These are phyloP conservation scores for Ammodytes marinus DNA, from an alignment of 2,113 vertebrate species.

Conservation along the genomic window DNA sequence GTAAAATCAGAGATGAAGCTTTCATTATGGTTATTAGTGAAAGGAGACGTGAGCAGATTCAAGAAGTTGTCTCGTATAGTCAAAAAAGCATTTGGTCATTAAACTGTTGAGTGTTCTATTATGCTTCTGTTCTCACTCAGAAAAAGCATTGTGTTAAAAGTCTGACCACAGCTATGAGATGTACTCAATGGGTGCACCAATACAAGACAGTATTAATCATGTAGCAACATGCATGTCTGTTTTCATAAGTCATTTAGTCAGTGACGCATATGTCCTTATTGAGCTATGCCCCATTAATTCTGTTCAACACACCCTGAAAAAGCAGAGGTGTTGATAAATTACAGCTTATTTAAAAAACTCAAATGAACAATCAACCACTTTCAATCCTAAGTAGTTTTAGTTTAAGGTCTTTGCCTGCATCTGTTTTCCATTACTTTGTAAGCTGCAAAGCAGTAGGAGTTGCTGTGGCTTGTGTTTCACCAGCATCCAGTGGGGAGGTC, in stretches of 20 bases:
- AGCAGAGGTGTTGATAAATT: conserved; percentile 12
- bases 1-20: conserved; percentile 41
- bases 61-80: not conserved
- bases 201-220: not conserved
- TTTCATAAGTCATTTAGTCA: not conserved
- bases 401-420: conserved; percentile 30
- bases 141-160: not conserved
- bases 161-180: not conserved
- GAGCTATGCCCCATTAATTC: conserved; percentile 24
- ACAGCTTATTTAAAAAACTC: conserved; percentile 32
- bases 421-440: conserved; percentile 51
- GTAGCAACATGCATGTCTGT: not conserved
- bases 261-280: conserved; percentile 13
- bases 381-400: conserved; percentile 39
- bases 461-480: conserved; percentile 34
- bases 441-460: conserved; percentile 19
- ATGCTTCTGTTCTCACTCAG: not conserved
- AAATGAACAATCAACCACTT: conserved; percentile 31
- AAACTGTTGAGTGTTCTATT: conserved; percentile 1
- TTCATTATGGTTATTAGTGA: conserved; percentile 30
- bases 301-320: conserved; percentile 11
- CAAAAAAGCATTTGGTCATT: not conserved
- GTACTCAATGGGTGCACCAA: not conserved
- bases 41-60: conserved; percentile 31
- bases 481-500: conserved; percentile 34